These are phyloP conservation scores for Odontophorus gujanensis DNA, from an alignment of 2,113 vertebrate genomes.

Conservation along the genomic window DNA sequence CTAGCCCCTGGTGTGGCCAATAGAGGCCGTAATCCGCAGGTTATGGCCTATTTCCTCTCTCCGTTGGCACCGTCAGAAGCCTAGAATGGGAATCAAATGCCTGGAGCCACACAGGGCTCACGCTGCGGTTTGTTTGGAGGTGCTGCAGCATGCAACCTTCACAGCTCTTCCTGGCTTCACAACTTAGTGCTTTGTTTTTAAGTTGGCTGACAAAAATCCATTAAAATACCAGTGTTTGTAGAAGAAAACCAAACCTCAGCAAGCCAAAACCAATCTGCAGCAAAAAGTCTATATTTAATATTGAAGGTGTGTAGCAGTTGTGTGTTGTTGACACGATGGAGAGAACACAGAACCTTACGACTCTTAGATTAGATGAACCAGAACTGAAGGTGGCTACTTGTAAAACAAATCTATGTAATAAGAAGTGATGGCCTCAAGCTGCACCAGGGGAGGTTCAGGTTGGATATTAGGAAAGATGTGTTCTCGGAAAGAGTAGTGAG, in stretches of 20 bases:
- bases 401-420: no score
- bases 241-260: not conserved
- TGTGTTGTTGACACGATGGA: no score
- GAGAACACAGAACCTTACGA: no score
- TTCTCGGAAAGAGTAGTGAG: no score
- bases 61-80: not conserved
- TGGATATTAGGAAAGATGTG: no score
- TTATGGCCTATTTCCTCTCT: not conserved
- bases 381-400: no score
- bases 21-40: not conserved
- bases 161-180: not conserved
- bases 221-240: not conserved
- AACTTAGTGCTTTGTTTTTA: not conserved
- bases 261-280: not conserved
- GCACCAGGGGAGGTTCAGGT: no score
- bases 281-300: no score
- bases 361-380: no score
- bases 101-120: not conserved
- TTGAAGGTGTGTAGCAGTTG: no score
- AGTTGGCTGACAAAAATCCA: not conserved
- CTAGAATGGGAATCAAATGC: not conserved
- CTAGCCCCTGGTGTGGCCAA: accelerated
- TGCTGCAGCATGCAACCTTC: not conserved
- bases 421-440: no score
- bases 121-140: not conserved